Conservation (phyloP, 2,888 invertebrate species). For the Campaea margaritaria region DNA sequence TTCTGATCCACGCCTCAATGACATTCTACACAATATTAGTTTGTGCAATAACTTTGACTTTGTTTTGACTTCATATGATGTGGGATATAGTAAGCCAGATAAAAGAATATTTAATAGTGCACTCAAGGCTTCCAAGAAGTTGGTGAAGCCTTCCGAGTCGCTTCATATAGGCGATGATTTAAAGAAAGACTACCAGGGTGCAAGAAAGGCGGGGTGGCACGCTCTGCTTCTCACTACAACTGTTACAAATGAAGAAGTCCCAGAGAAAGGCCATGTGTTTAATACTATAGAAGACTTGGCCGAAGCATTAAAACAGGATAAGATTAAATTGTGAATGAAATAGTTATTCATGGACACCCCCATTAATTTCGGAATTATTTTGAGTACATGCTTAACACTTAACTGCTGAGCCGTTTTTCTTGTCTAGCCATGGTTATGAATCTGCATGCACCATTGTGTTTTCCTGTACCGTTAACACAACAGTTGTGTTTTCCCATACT, state of each 20-base stretch:
- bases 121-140: conserved; percentile 71
- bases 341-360: too few relatives aligned
- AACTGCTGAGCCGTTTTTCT: too few relatives aligned
- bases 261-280: conserved; percentile 58
- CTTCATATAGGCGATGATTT: conserved; percentile 94
- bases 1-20: conserved; percentile 92
- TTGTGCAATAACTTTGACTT: conserved; percentile 92
- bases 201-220: conserved; percentile 91
- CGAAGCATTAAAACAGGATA: conserved; percentile 49
- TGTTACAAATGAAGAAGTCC: conserved; percentile 43
- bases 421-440: too few relatives aligned
- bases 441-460: too few relatives aligned
- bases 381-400: too few relatives aligned
- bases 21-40: conserved; percentile 87
- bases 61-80: conserved; percentile 91
- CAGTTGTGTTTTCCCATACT: too few relatives aligned
- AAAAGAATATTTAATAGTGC: conserved; percentile 89
- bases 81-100: conserved; percentile 91
- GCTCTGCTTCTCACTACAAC: conserved; percentile 70
- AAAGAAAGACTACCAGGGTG: conserved; percentile 91
- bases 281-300: conserved; percentile 60
- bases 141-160: conserved; percentile 86
- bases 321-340: conserved; percentile 40
- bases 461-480: too few relatives aligned
- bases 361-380: too few relatives aligned